Base-by-base conservation (phyloP, 2,888 invertebrate genomes). In the Eurois occulta region DNA sequence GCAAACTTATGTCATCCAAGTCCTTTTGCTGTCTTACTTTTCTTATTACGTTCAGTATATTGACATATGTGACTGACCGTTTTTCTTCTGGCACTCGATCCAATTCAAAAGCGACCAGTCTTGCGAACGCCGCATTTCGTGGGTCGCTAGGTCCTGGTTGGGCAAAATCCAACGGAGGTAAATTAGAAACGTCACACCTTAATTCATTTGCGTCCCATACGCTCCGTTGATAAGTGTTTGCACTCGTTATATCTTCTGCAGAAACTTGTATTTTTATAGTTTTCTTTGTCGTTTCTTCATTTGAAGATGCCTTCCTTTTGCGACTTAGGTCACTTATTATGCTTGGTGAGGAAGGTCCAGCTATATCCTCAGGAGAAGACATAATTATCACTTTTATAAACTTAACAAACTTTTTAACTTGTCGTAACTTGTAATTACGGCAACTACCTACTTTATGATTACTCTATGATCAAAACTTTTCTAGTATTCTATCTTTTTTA, bases 41-140 rank as follows among this genome's bases (percentile, higher is more conserved):
- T 77, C 79, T 79, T 13, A 77, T 69, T 8, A 79, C 38, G 68
- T 79, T 79, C 64, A 77, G 68, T 72, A 77, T 41, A 58, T 72
- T 77, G 13, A 72, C 76, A 18, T 72, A 78, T 1, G 79, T 79
- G 1, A 76, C 68, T 58, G 76, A 72, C 3, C 76, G 79, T 72
- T 58, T 72, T 64, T 76, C 64, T 72, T 80, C 69, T 73, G 77
- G 72, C 69, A 80, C 77, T 65, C 68, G 79, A 77, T 72, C 72
- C 64, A 72, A 11, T 75, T 78, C 75, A 66, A 70, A 75, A 62
- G 76, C 76, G 79, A 78, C 62, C 41, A 75, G 71, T 68, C 65
- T 70, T 65, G 71, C 75, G 43, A 76, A 76, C 64, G 71, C 71
- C 64, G 68, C 70, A 69, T 76, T 76, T 71, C 71, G 62, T 71